These are phyloP conservation scores for Leucoraja ocellata DNA, from an alignment of 2,797 vertebrate species.

Conservation along the genomic window DNA sequence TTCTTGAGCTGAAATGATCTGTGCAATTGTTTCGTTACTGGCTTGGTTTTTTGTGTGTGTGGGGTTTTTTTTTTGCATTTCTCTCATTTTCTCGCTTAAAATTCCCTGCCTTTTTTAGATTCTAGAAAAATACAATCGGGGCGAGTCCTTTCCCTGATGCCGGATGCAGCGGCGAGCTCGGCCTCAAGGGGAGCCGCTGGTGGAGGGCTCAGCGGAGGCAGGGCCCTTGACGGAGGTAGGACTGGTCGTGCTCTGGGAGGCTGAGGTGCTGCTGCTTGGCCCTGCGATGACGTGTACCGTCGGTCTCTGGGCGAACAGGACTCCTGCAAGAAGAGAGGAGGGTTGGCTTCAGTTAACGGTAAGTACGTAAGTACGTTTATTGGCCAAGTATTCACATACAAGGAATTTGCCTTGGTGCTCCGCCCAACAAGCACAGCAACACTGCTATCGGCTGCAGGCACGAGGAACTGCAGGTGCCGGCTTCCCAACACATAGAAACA, in stretches of 20 bases:
- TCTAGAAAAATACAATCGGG: constrained; percentile 37
- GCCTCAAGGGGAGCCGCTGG: constrained; percentile 78
- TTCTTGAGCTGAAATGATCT: constrained; percentile 58
- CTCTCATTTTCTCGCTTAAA: no score
- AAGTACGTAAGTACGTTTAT: no score
- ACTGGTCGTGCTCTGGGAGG: constrained; percentile 65
- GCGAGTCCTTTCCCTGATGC: constrained; percentile 6
- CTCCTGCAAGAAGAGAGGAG: constrained; percentile 59
- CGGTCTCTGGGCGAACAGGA: constrained; percentile 85
- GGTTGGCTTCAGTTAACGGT: background rate
- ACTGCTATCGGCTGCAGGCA: no score
- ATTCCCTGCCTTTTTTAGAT: constrained; percentile 14
- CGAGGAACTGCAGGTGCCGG: no score
- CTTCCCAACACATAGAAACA: no score
- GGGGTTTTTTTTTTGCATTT: background rate
- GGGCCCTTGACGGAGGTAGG: constrained; percentile 82
- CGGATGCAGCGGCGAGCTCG: background rate
- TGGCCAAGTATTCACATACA: no score
- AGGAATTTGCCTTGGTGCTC: no score
- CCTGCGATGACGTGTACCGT: constrained; percentile 66
- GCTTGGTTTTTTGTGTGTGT: background rate
- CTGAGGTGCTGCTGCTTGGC: constrained; percentile 64
- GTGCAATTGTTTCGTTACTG: constrained; percentile 46
- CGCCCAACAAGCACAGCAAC: no score
- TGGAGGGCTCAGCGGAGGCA: constrained; percentile 74